These are phyloP conservation scores for Chionoecetes opilio DNA, from an alignment of 1,140 invertebrate genomes.

Conservation along the genomic window DNA sequence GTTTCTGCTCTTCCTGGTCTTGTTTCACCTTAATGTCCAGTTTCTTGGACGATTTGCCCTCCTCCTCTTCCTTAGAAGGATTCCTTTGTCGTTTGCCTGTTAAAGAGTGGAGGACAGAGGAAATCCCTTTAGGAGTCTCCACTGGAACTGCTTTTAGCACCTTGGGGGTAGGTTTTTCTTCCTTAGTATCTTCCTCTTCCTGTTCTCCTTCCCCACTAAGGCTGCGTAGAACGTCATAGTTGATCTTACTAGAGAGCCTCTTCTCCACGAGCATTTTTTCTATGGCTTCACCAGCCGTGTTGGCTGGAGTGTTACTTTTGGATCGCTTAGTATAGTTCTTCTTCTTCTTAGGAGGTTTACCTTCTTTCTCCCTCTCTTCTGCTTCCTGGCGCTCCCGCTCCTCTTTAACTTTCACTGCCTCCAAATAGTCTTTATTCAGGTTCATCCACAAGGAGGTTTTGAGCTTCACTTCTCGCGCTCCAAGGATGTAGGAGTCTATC, in stretches of 20 bases:
- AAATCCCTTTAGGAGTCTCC: constrained; percentile 70
- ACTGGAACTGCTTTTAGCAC: constrained; percentile 69
- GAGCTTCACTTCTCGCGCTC: constrained; percentile 89
- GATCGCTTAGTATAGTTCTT: constrained; percentile 86
- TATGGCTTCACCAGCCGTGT: constrained; percentile 95
- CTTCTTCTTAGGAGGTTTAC: constrained; percentile 86
- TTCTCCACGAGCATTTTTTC: constrained; percentile 98
- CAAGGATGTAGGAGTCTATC: constrained; percentile 94
- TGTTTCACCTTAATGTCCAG: constrained; percentile 38
- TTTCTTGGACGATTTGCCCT: constrained; percentile 74
- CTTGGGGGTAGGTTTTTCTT: constrained; percentile 67
- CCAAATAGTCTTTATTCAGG: constrained; percentile 82
- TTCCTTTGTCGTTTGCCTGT: constrained; percentile 64
- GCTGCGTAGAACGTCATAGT: constrained; percentile 97
- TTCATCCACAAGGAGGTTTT: constrained; percentile 92
- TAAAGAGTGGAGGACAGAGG: constrained; percentile 67
- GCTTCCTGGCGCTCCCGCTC: constrained; percentile 89
- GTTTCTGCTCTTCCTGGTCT: background rate
- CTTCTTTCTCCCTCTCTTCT: constrained; percentile 83
- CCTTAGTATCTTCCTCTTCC: constrained; percentile 81
- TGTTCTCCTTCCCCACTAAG: constrained; percentile 85
- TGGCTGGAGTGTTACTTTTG: constrained; percentile 86
- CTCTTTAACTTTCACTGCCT: constrained; percentile 87
- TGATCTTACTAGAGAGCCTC: constrained; percentile 97
- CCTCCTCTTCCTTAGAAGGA: constrained; percentile 69